Conservation (phyloP, 2,888 invertebrate genomes). For the Cephalotes varians region DNA sequence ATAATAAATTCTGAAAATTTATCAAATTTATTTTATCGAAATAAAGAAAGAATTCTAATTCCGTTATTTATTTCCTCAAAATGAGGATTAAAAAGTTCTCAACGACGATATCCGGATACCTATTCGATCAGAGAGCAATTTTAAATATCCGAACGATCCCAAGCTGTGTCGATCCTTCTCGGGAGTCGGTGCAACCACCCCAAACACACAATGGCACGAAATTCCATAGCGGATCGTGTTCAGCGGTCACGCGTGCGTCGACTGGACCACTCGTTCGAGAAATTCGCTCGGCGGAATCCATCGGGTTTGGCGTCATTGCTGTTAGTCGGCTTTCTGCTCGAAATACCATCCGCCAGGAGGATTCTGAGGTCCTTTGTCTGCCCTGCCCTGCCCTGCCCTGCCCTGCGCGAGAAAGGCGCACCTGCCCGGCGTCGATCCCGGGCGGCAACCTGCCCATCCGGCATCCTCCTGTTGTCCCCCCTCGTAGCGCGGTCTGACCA, state of each 20-base stretch:
- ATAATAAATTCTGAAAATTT: not conserved
- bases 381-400: constrained; percentile 25
- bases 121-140: not conserved
- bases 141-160: constrained; percentile 31
- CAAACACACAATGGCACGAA: constrained; percentile 41
- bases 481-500: not conserved
- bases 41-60: not conserved
- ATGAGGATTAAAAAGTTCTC: constrained; percentile 6
- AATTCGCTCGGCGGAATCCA: constrained; percentile 56
- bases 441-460: constrained; percentile 68
- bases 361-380: constrained; percentile 74
- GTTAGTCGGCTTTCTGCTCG: constrained; percentile 18
- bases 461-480: constrained; percentile 56
- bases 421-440: constrained; percentile 76
- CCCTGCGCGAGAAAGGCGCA: constrained; percentile 73
- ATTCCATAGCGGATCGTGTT: constrained; percentile 48
- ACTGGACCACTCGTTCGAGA: constrained; percentile 48
- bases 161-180: not conserved
- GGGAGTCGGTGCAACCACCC: constrained; percentile 16
- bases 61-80: not conserved
- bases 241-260: constrained; percentile 4
- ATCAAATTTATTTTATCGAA: not conserved
- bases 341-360: constrained; percentile 49
- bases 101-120: not conserved
- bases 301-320: constrained; percentile 50